These are phyloP conservation scores for Oryzias celebensis DNA, from an alignment of 2,113 vertebrate genomes.

Conservation along the genomic window DNA sequence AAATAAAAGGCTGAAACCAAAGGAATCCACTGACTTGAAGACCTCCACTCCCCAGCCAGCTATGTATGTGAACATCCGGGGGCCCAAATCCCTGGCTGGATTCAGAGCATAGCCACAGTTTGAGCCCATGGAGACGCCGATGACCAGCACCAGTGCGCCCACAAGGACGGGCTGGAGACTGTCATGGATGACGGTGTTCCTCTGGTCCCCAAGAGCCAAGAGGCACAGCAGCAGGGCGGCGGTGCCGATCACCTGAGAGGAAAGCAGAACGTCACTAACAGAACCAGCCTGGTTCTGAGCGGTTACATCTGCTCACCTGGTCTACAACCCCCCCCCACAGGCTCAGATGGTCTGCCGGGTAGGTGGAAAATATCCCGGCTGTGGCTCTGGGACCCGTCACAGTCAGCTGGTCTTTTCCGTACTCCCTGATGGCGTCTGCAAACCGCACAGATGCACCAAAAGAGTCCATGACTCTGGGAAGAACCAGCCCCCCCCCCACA, in stretches of 20 bases:
- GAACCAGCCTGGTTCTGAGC: not conserved
- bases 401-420: slow-evolving; percentile 67
- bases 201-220: slow-evolving; percentile 74
- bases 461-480: not conserved
- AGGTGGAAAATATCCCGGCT: slow-evolving; percentile 82
- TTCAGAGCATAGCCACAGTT: slow-evolving; percentile 84
- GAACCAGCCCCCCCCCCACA: no score
- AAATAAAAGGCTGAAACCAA: not conserved
- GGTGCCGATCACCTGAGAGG: slow-evolving; percentile 76
- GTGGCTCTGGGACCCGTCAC: slow-evolving; percentile 76
- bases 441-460: not conserved
- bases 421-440: slow-evolving; percentile 76
- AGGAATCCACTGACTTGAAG: slow-evolving; percentile 58
- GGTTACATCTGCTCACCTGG: slow-evolving; percentile 67
- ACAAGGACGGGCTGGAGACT: slow-evolving; percentile 74
- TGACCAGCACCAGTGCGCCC: slow-evolving; percentile 72
- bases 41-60: slow-evolving; percentile 86
- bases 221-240: slow-evolving; percentile 73
- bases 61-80: slow-evolving; percentile 80
- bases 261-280: not conserved
- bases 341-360: slow-evolving; percentile 79
- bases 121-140: slow-evolving; percentile 77
- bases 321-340: slow-evolving; percentile 76
- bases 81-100: slow-evolving; percentile 83
- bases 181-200: slow-evolving; percentile 68